Evolutionary conservation across 2,888 invertebrate genomes (phyloP), one percentile per base, ranked within the genome.

Genomic region (Trichopria drosophilae): DNA sequence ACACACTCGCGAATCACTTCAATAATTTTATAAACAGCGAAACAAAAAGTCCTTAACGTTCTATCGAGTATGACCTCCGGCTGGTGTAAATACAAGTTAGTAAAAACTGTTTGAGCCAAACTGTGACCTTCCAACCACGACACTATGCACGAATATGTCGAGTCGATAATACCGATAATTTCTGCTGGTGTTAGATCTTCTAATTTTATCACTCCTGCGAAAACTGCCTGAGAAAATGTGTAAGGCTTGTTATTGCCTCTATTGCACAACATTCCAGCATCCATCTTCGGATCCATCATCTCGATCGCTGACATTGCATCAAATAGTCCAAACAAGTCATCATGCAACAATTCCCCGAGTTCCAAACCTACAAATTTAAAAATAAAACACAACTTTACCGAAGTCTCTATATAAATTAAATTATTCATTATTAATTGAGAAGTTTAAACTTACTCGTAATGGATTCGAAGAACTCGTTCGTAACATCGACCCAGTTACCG

Each of bases 271-370:
- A 98, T 96, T 5, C 98, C 98, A 1, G 96, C 95, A 80, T 99
- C 99, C 98, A 99, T 99, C 81, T 98, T 99, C 0, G 98, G 97
- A 74, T 99, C 98, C 98, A 98, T 98, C 92, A 99, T 95, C 78
- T 99, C 98, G 65, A 99, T 98, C 1, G 98, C 98, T 1, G 97
- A 96, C 98, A 99, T 99, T 0, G 97, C 98, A 76, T 99, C 98
- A 77, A 94, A 94, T 28, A 99, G 79, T 3, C 95, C 93, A 79
- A 90, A 93, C 15, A 89, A 76, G 42, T 90, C 88, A 81, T 96
- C 94, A 68, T 96, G 95, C 6, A 95, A 79, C 23, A 97, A 78
- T 76, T 97, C 95, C 3, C 97, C 97, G 41, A 96, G 79, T 64
- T 88, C 81, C 53, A 97, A 78, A 69, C 91, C 93, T 85, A 65